These are phyloP conservation scores for Echinops telfairi DNA, from an alignment of 2,113 vertebrate species.

Conservation along the genomic window DNA sequence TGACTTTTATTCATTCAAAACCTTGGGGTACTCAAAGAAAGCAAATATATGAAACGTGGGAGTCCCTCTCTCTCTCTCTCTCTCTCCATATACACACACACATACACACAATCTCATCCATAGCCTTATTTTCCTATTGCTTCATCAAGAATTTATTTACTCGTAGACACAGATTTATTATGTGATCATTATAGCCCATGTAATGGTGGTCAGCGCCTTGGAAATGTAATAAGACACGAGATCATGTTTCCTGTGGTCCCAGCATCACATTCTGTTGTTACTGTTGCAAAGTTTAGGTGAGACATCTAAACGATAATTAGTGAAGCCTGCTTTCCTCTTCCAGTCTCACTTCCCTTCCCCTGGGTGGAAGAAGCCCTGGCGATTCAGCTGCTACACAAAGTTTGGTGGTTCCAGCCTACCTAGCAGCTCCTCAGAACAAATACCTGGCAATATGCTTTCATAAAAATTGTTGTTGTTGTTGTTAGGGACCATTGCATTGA, in stretches of 20 bases:
- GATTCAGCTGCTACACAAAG: background rate
- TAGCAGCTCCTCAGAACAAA: background rate
- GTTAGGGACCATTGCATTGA: background rate
- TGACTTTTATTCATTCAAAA: constrained; percentile 37
- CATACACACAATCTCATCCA: background rate
- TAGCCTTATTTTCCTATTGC: background rate
- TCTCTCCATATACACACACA: background rate
- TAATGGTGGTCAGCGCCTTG: background rate
- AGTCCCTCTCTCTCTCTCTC: background rate
- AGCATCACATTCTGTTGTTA: too few species aligned
- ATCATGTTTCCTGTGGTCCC: background rate
- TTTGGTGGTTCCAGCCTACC: background rate
- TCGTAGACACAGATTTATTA: background rate
- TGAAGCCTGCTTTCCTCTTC: background rate
- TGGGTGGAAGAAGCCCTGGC: background rate
- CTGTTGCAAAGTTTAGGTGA: background rate
- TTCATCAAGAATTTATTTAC: background rate
- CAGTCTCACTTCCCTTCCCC: background rate
- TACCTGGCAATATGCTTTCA: background rate
- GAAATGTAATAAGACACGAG: background rate
- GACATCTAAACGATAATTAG: background rate
- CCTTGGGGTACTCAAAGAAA: constrained; percentile 24
- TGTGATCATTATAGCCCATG: background rate
- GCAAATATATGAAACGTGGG: constrained; percentile 17
- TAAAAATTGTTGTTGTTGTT: background rate